phyloP scores from a whole-genome alignment of 2,113 vertebrate genomes.

The Onychostoma macrolepis region DNA sequence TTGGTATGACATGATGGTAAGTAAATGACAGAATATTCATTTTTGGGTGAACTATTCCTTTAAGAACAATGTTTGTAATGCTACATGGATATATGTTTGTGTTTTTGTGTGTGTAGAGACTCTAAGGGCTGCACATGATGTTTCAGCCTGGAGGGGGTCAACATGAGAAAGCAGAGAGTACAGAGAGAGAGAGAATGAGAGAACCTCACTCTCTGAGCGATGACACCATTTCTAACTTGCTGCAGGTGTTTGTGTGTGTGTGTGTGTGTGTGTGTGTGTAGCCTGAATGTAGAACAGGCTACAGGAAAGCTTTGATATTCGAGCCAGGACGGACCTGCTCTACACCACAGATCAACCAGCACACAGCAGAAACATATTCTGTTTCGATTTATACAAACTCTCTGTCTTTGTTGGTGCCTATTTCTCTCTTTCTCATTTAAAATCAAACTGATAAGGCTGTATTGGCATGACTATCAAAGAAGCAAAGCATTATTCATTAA shows the following conservation, averaged over 20 bases:
- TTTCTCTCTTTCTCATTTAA: background rate
- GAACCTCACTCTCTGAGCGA: slow-evolving; percentile 44
- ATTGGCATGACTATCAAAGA: slow-evolving; percentile 25
- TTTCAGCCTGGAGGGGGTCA: slow-evolving; percentile 27
- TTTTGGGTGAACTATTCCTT: background rate
- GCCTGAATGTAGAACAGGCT: slow-evolving; percentile 42
- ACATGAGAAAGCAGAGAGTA: slow-evolving; percentile 3
- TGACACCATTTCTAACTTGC: slow-evolving; percentile 54
- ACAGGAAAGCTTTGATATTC: slow-evolving; percentile 53
- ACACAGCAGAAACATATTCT: slow-evolving; percentile 40
- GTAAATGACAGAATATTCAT: background rate
- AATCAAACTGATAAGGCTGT: slow-evolving; percentile 9
- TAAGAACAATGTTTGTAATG: background rate
- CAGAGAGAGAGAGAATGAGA: slow-evolving; percentile 7
- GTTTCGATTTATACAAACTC: slow-evolving; percentile 52
- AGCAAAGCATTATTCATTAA: background rate
- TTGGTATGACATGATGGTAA: background rate
- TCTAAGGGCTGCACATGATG: slow-evolving; percentile 21
- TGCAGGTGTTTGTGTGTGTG: slow-evolving; percentile 52
- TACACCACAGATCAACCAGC: slow-evolving; percentile 29
- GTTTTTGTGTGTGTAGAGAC: background rate
- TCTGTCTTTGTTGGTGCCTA: slow-evolving; percentile 8
- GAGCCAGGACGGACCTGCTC: slow-evolving; percentile 43
- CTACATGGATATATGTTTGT: slow-evolving; percentile 8
- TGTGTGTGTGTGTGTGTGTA: slow-evolving; percentile 29